Base-by-base conservation (phyloP, 2,888 invertebrate genomes). In the Sesia bembeciformis region DNA sequence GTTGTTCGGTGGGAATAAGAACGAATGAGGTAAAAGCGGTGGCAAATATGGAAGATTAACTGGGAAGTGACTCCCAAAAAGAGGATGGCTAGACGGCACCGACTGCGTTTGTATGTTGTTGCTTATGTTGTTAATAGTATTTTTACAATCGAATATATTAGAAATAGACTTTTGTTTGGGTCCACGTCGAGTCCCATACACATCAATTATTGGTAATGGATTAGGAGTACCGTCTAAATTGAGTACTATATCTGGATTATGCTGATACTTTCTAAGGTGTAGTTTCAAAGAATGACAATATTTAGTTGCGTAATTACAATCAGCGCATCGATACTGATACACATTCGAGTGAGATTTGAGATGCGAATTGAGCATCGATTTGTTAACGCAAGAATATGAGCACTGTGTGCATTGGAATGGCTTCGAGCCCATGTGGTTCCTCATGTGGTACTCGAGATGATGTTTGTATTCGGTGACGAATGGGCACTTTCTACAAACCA, bases 381-480 rank as follows among this genome's bases (percentile, higher is more conserved):
- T 98, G 87, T 98, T 98, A n/a, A 98, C 98, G 76, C 98, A 98
- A 0, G 94, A 92, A 72, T 97, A 97, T 23, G 92, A 91, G 78
- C 98, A 99, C 72, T 96, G 94, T 60, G 92, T 92, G 81, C 98
- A 99, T 76, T 96, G 95, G 90, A 96, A 98, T 1, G 99, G 99
- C 76, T 99, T 99, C 0, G 95, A 94, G 46, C 98, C 97, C 67
- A 94, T 92, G 81, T 99, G 99, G 77, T 98, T 98, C 50, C 97
- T 91, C 76, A 98, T 91, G 78, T 98, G 99, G 72, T 99, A 99
- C 76, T 99, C 98, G 57, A 99, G 86, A 67, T 99, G 99, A 76
- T 99, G 99, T 73, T 99, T 99, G 90, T 97, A 97, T 77, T 99
- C 98, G 0, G 99, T 99, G 3, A 98, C 98, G 72, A 99, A 99